A percentile compares a stretch with the other conserved stretches of the same genome.
Conservation (phyloP, 2,888 invertebrate genomes). For the Napeogenes inachia region DNA sequence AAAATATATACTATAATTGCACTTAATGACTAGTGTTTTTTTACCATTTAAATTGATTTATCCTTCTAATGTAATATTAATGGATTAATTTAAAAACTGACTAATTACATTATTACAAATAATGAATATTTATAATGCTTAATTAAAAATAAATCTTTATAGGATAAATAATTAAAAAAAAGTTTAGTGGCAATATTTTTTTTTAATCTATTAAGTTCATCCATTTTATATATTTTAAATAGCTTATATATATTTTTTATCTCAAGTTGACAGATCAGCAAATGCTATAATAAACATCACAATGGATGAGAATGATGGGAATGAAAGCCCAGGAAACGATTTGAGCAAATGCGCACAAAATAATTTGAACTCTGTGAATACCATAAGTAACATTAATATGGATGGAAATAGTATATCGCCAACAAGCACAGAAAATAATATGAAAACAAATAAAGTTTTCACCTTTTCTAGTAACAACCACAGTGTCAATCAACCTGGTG, state of each 20-base stretch:
- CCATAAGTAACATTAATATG: constrained; percentile 47
- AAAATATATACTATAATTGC: no score
- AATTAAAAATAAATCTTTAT: no score
- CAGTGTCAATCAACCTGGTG: neutral
- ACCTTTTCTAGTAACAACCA: constrained; percentile 16
- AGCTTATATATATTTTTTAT: constrained; percentile 19
- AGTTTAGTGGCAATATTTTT: no score
- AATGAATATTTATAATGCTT: no score
- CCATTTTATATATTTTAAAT: neutral
- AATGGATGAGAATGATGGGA: constrained; percentile 31
- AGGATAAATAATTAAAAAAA: no score
- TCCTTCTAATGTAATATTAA: no score
- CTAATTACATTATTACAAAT: no score
- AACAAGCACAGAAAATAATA: neutral
- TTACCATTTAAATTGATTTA: no score
- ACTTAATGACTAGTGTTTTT: no score
- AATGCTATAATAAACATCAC: constrained; percentile 52
- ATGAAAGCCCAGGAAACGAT: no score
- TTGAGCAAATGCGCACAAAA: constrained; percentile 4
- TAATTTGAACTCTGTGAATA: constrained; percentile 31
- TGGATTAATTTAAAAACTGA: no score
- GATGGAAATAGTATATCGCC: constrained; percentile 22
- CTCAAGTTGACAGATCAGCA: constrained; percentile 48
- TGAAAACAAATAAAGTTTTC: constrained; percentile 29
- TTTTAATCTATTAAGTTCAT: constrained; percentile 3